Evolutionary conservation across 1,140 invertebrate species (phyloP), one percentile per base, ranked within the genome.

Genomic region (Hyphantria cunea): DNA sequence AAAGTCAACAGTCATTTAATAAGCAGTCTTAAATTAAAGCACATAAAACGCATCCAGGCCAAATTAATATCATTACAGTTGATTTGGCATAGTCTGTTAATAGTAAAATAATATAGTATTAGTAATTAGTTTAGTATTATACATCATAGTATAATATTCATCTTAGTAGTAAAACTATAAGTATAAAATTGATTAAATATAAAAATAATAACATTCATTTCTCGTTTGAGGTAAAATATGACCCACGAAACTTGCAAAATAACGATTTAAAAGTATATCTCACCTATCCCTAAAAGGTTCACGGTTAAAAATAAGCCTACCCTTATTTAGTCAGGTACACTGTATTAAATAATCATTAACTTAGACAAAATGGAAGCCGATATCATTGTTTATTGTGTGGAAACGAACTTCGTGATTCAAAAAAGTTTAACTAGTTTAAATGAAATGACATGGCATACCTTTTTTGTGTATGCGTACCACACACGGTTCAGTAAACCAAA

Each of bases 331-430:
- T 32, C 32, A 42, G 32, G 15, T 65, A 32, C 15, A 74, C 66
- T 79, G 74, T 63, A 84, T 80, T 77, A 76, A 76, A 72, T 60
- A 54, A 76, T 64, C 74, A 82, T 84, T 73, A 82, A 81, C 76
- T 50, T 25, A 33, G 55, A 42, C 42, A 37, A 66, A 64, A 44
- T 37, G 17, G 32, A 55, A 68, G 34, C 69, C 62, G 55, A 68
- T 70, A 62, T 67, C 56, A 65, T 73, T 66, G 55, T 66, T 66
- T 72, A 72, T 70, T 62, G 53, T 67, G 17, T 62, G 52, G 64
- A 63, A 63, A 59, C 54, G 62, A 65, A 68, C 65, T 66, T 58
- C 55, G 61, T 67, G 66, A 67, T 68, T 42, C 17, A 69, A 66
- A 68, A 72, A 68, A 68, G 37, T 55, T 66, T 60, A 64, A 56